These are phyloP conservation scores for Ophion ventricosus DNA, from an alignment of 2,888 invertebrate genomes.

Conservation along the genomic window DNA sequence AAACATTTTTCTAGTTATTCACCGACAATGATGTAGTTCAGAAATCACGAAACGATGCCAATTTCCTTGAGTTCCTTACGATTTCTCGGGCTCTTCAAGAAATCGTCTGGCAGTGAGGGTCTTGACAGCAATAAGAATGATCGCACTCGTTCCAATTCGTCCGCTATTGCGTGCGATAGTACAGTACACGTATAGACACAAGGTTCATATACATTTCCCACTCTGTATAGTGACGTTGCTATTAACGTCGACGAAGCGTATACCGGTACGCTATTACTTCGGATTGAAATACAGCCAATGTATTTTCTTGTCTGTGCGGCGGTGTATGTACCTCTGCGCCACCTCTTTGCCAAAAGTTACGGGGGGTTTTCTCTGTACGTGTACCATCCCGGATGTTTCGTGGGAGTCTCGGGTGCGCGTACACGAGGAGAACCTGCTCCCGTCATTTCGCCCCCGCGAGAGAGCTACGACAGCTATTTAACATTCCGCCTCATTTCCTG, in stretches of 20 bases:
- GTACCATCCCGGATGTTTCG: background rate
- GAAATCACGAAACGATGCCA: slow-evolving; percentile 1
- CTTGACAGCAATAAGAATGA: slow-evolving; percentile 8
- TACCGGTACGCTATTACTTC: slow-evolving; percentile 23
- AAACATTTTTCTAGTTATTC: too few relatives aligned
- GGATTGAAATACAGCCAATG: slow-evolving; percentile 56
- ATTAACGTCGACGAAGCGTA: slow-evolving; percentile 19
- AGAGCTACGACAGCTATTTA: slow-evolving; percentile 73
- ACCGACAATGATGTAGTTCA: background rate
- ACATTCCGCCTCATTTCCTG: slow-evolving; percentile 78
- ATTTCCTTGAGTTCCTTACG: background rate
- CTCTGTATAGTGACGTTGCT: background rate
- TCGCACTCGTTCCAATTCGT: slow-evolving; percentile 1
- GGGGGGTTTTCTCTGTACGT: slow-evolving; percentile 29
- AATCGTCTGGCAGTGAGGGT: background rate
- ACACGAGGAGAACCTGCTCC: slow-evolving; percentile 40
- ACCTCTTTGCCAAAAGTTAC: slow-evolving; percentile 39
- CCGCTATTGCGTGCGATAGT: background rate
- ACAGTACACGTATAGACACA: background rate
- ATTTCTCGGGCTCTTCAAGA: background rate
- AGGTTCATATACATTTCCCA: slow-evolving; percentile 8
- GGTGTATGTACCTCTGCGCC: background rate
- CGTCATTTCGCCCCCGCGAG: slow-evolving; percentile 34
- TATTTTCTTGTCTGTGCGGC: slow-evolving; percentile 32
- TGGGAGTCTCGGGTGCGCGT: slow-evolving; percentile 9